phyloP scores from a whole-genome alignment of 1,140 invertebrate species.

The Plutomurus gul region DNA sequence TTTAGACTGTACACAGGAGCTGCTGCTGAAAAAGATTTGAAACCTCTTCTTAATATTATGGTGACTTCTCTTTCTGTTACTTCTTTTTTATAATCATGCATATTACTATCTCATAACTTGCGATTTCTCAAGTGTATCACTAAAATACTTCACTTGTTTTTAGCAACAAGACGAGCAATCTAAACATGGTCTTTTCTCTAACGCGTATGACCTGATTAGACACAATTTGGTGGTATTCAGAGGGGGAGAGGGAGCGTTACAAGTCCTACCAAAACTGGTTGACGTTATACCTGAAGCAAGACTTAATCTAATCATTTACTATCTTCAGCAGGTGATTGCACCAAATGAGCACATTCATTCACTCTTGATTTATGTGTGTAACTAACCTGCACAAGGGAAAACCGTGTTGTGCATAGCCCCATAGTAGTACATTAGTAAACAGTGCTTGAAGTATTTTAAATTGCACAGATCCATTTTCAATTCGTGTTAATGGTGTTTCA shows the following conservation, averaged over 20 bases:
- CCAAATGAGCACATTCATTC: too few species aligned
- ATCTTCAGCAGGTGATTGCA: slow-evolving; percentile 77
- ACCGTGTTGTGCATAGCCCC: too few species aligned
- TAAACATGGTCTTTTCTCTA: slow-evolving; percentile 50
- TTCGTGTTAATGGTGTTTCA: not conserved
- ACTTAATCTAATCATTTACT: slow-evolving; percentile 93
- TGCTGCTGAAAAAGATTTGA: slow-evolving; percentile 85
- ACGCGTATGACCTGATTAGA: slow-evolving; percentile 80
- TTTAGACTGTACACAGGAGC: slow-evolving; percentile 92
- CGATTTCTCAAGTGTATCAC: too few species aligned
- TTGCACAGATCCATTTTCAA: not conserved
- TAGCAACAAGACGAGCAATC: slow-evolving; percentile 53
- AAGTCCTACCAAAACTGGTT: slow-evolving; percentile 86
- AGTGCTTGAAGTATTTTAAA: not conserved
- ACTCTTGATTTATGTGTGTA: too few species aligned
- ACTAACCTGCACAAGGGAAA: too few species aligned
- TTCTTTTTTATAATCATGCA: not conserved
- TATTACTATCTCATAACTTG: too few species aligned
- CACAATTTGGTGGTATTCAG: slow-evolving; percentile 97
- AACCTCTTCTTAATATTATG: slow-evolving; percentile 66
- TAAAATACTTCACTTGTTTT: not conserved
- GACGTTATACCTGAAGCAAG: slow-evolving; percentile 96
- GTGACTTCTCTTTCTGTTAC: too few species aligned
- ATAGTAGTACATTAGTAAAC: too few species aligned
- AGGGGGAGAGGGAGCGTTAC: slow-evolving; percentile 88